A percentile compares a stretch with the other conserved stretches of the same genome.
Conservation (phyloP, 2,797 vertebrate genomes). For the Phoeniculus purpureus region DNA sequence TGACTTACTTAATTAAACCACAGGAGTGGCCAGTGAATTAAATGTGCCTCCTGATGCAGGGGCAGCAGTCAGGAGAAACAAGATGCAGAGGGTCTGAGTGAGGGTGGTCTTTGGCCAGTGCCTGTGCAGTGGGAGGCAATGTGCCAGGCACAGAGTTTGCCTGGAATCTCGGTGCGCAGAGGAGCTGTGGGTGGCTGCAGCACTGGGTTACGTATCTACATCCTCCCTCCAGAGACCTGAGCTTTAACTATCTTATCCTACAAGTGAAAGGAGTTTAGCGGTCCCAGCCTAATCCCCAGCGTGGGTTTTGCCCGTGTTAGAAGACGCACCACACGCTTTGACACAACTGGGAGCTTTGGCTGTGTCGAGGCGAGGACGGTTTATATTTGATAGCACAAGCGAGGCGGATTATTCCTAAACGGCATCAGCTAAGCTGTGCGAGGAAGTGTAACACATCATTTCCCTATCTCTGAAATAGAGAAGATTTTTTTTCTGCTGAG, state of each 20-base stretch:
- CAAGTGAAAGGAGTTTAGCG: neutral
- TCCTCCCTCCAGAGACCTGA: neutral
- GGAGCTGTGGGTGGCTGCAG: neutral
- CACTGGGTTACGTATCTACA: fast-evolving
- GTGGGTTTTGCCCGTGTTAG: neutral
- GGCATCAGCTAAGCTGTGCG: neutral
- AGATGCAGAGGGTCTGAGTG: neutral
- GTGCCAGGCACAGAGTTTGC: neutral
- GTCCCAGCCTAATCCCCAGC: neutral
- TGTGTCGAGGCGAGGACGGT: neutral
- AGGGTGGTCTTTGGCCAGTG: neutral
- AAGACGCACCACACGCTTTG: neutral
- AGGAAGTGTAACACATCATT: neutral
- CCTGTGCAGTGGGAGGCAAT: neutral
- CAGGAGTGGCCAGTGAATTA: neutral
- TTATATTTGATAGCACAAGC: slow-evolving; percentile 22
- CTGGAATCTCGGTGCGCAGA: neutral
- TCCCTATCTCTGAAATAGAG: slow-evolving; percentile 25
- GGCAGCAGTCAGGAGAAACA: neutral
- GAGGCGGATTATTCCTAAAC: slow-evolving; percentile 18
- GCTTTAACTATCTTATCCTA: neutral
- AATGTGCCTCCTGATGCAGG: neutral
- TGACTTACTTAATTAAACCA: neutral
- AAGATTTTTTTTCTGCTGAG: neutral
- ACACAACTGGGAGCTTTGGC: neutral